phyloP scores from a whole-genome alignment of 2,888 invertebrate genomes.

The Hirtodrosophila histrioides region DNA sequence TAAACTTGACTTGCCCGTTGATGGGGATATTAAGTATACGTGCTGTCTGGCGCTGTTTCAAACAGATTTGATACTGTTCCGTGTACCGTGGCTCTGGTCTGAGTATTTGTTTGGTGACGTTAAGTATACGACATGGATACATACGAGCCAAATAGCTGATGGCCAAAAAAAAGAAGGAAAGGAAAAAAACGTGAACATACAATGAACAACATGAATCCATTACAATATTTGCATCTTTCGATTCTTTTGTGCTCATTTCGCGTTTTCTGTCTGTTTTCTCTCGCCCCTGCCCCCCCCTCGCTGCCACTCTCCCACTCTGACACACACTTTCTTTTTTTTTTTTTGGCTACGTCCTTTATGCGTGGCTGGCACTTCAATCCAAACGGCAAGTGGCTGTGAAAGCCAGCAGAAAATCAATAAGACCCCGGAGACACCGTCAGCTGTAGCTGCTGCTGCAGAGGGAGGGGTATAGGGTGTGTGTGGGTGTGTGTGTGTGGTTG shows the following conservation, averaged over 20 bases:
- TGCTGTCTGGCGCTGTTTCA: too few relatives aligned
- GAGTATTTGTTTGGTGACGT: conserved; percentile 8
- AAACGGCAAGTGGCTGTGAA: conserved; percentile 66
- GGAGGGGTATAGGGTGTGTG: neutral
- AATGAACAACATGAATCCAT: conserved; percentile 61
- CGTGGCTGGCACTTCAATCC: conserved; percentile 56
- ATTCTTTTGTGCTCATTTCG: conserved; percentile 55
- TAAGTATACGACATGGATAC: conserved; percentile 34
- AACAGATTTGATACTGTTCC: too few relatives aligned
- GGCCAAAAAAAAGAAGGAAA: conserved; percentile 1
- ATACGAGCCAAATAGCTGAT: conserved; percentile 6
- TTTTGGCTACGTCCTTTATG: conserved; percentile 42
- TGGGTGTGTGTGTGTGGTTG: neutral
- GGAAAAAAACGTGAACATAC: neutral
- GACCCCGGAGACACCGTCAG: conserved; percentile 62
- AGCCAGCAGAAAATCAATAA: conserved; percentile 76
- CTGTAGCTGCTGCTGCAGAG: conserved; percentile 20
- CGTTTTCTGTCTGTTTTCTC: conserved; percentile 11
- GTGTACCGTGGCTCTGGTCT: neutral
- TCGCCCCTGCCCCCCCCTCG: conserved; percentile 1
- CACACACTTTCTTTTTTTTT: conserved; percentile 3
- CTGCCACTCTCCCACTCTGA: neutral
- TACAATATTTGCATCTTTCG: conserved; percentile 68
- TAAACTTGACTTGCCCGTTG: too few relatives aligned
- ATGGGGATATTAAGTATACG: too few relatives aligned